Evolutionary conservation across 2,888 invertebrate species (phyloP).

Genomic region (Sthenelais limicola): DNA sequence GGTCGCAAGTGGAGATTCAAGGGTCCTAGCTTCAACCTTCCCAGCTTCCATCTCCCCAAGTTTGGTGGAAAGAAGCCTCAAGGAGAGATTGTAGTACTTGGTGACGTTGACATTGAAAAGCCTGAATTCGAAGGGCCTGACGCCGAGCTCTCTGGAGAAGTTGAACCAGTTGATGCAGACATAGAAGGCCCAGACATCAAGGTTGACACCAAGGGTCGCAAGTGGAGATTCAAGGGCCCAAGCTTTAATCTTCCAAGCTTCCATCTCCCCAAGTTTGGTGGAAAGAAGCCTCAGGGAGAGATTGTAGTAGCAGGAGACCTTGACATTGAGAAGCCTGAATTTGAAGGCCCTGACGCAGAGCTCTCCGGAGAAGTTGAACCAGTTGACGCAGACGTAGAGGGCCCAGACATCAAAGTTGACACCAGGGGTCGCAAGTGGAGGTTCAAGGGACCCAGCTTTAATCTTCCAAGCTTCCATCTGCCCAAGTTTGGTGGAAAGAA

Average conservation of each 20-base stretch:
- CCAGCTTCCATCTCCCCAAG: slow-evolving; percentile 17
- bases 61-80: background rate
- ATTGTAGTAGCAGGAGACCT: too few species aligned
- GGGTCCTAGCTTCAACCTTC: slow-evolving; percentile 17
- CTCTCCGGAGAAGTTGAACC: too few species aligned
- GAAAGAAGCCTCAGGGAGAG: too few species aligned
- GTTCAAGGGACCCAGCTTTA: background rate
- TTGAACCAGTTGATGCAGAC: slow-evolving; percentile 3
- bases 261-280: background rate
- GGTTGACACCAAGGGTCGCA: slow-evolving; percentile 13
- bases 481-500: background rate
- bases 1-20: slow-evolving; percentile 16
- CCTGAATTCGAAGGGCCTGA: slow-evolving; percentile 19
- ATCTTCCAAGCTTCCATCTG: background rate
- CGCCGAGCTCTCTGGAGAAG: too few species aligned
- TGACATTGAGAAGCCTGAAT: too few species aligned
- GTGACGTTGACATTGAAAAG: slow-evolving; percentile 17
- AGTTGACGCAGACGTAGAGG: too few species aligned
- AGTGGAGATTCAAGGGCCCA: slow-evolving; percentile 25
- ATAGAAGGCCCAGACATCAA: slow-evolving; percentile 5
- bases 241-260: slow-evolving; percentile 14
- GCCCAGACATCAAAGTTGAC: background rate
- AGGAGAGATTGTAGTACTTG: background rate
- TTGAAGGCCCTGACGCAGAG: too few species aligned
- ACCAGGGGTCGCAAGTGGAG: background rate